Base-by-base conservation (phyloP, 1,140 invertebrate genomes). In the Holotrichia oblita region DNA sequence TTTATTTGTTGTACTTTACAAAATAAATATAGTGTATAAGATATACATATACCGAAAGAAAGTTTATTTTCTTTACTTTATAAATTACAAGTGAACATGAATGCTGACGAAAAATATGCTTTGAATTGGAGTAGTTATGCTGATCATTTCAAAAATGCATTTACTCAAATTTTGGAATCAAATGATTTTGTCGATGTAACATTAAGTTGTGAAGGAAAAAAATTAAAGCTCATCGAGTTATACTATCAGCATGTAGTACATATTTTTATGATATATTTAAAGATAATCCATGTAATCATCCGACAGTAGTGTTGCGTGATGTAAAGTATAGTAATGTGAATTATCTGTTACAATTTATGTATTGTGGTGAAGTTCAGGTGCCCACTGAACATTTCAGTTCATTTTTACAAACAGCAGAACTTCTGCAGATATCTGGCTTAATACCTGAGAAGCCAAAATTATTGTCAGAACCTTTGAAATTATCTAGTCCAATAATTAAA, bases 191-290 rank as follows among this genome's bases (percentile, higher is more conserved):
- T 90, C 22, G 90, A 91, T 85, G 90, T 91, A 24, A 91, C 90
- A 12, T 81, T 91, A 55, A 87, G 88, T 48, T 90, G 89, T 84
- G 88, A 91, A 81, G 90, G 89, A 8, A 85, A 87, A 89, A 87
- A 79, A 82, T 91, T 17, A 90, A 90, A 82, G 90, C 90, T 6
- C 90, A 91, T 82, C 89, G 89, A 84, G 86, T 91, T 79, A 87
- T 91, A 61, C 85, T 91, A 27, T 89, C 89, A 20, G 90, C 90
- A 27, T 91, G 89, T 79, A 90, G 89, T 79, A 87, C 88, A n/a
- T 91, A 91, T 82, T 91, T 91, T 84, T 88, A 90, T 41, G 77
- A 78, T 73, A 27, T 78, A 17, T 55, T 78, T 12, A 41, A 41
- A n/a, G 77, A 78, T 73, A 78, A 79, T 41, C 72, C 72, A 61